Conservation (phyloP, 1,140 invertebrate genomes). For the Zelostemma sp. region DNA sequence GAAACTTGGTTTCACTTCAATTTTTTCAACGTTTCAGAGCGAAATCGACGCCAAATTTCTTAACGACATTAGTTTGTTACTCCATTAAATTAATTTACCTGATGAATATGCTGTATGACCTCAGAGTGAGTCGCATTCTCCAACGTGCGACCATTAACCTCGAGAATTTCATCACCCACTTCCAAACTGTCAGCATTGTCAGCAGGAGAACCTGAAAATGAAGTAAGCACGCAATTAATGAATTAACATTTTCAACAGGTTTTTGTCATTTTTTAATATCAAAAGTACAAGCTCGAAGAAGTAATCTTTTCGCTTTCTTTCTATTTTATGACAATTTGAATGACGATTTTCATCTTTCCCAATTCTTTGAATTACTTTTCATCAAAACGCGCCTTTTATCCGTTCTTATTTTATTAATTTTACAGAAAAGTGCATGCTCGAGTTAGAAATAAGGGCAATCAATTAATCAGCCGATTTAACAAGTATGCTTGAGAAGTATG, state of each 20-base stretch:
- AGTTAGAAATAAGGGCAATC: no score
- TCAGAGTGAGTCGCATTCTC: conserved; percentile 90
- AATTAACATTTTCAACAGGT: neutral
- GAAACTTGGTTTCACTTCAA: no score
- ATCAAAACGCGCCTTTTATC: neutral
- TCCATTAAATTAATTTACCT: conserved; percentile 75
- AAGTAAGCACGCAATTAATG: conserved; percentile 43
- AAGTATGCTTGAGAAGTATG: no score
- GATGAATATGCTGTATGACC: conserved; percentile 93
- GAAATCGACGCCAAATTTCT: no score
- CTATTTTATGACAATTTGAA: no score
- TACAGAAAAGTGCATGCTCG: no score
- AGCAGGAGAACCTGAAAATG: conserved; percentile 84
- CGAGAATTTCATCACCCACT: conserved; percentile 95
- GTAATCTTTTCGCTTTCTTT: no score
- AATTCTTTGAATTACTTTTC: conserved; percentile 1
- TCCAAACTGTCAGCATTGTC: conserved; percentile 91
- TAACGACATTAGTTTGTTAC: no score
- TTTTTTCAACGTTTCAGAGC: no score
- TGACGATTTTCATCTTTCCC: no score
- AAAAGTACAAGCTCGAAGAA: no score
- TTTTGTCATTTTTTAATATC: conserved; percentile 2
- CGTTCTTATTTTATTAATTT: neutral
- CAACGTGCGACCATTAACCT: conserved; percentile 92
- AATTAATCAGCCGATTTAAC: no score